Base-by-base conservation (phyloP, 92 coral and sea anemone species). In the Plumapathes pennacea region DNA sequence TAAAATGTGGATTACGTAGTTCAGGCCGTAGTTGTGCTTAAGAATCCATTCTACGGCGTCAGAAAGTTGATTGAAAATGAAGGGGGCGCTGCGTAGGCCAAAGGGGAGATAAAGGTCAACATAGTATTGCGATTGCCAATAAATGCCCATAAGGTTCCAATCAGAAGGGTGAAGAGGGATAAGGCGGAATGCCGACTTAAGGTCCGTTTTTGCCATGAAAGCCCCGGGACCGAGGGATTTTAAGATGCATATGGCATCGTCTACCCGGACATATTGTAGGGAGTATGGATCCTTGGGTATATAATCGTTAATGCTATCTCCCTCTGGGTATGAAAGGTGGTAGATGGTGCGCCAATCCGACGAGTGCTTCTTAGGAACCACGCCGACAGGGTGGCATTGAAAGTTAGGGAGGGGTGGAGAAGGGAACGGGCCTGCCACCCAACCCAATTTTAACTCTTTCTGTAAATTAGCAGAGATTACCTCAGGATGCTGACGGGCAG, bases 31-130 rank as follows among this genome's bases (percentile, higher is more conserved):
- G 25, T 51, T 78, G 37, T 60, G n/a, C 18, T 26, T 50, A 22
- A 78, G 44, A 14, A 69, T 76, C 85, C 78, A 78, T 28, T 78
- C 73, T 32, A 69, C 38, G 10, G 78, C 85, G 23, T 60, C 78
- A 0, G 72, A 61, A 0, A 77, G 84, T 63, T 59, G 63, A n/a
- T 77, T 77, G 36, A 77, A 67, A 25, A 77, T 53, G 39, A 49
- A 52, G 28, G 71, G 84, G 24, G 85, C 67, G 17, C 74, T 47
- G 27, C 74, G 57, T 11, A 63, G 46, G 17, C 83, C 70, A 33
- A 76, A 59, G 27, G 83, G 74, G 29, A 78, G 65, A 25, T 66
- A 73, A 45, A 54, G 54, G 32, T 74, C 82, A 45, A 51, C 62
- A 43, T 74, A 74, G 55, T 76, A 65, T 40, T 58, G 55, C 46